Percentiles rank a stretch among this genome's conserved stretches.
Conservation (phyloP, 2,797 vertebrate genomes). For the Sternarchorhynchus goeldii region DNA sequence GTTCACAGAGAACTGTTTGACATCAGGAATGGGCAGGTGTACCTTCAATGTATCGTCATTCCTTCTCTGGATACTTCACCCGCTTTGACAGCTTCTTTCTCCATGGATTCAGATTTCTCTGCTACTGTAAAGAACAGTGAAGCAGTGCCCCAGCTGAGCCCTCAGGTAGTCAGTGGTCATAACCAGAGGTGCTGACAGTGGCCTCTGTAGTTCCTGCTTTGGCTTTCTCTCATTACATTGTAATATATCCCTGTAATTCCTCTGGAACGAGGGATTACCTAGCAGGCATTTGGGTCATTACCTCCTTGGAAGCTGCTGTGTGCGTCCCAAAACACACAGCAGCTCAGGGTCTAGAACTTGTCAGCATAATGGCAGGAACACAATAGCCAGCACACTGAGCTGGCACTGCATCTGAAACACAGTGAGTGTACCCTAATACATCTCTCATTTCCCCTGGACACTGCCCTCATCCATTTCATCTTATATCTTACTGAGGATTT, state of each 20-base stretch:
- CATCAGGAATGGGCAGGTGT: constrained; percentile 32
- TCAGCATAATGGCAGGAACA: constrained; percentile 51
- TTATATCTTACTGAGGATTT: too few species aligned
- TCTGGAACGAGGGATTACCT: constrained; percentile 67
- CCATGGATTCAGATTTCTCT: constrained; percentile 39
- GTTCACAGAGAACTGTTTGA: constrained; percentile 32
- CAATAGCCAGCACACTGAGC: constrained; percentile 30
- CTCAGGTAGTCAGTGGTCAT: constrained; percentile 71
- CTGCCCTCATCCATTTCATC: neutral
- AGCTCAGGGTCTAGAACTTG: constrained; percentile 54
- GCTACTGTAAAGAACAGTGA: constrained; percentile 60
- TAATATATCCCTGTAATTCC: constrained; percentile 74
- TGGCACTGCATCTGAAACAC: constrained; percentile 25
- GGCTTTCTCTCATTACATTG: constrained; percentile 70
- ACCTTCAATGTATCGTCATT: constrained; percentile 48
- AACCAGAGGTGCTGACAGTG: constrained; percentile 78
- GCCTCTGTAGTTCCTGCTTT: constrained; percentile 72
- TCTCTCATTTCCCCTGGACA: neutral
- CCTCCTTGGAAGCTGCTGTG: constrained; percentile 51
- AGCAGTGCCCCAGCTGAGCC: constrained; percentile 54
- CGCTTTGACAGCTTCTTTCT: constrained; percentile 54
- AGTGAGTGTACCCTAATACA: constrained; percentile 22
- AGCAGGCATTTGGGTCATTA: constrained; percentile 58
- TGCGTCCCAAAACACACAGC: constrained; percentile 45
- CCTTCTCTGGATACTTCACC: constrained; percentile 66